A percentile compares a stretch with the other conserved stretches of the same genome.
phyloP scores from a whole-genome alignment of 2,797 vertebrate genomes.

The Tympanoctomys barrerae region DNA sequence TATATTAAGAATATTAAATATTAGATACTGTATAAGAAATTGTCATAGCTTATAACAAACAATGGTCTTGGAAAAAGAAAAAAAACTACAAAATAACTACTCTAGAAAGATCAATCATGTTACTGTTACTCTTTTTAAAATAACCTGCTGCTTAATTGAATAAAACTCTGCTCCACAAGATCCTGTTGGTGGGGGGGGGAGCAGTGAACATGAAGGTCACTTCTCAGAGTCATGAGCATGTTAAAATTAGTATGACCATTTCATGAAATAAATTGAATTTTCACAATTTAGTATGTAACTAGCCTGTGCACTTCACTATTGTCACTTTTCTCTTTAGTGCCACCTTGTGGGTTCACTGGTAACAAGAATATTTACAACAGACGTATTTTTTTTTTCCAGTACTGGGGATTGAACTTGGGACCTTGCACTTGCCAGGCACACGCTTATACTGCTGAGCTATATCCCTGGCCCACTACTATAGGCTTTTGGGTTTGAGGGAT shows the following conservation, averaged over 20 bases:
- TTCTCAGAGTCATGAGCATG: neutral
- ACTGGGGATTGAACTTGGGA: too few species aligned
- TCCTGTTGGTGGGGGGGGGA: neutral
- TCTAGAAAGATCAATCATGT: neutral
- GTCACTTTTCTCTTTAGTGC: conserved; percentile 90
- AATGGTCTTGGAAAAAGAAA: neutral
- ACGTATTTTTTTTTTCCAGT: neutral
- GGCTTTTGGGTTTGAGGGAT: neutral
- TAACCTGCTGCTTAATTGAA: conserved; percentile 32
- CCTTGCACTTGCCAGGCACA: too few species aligned
- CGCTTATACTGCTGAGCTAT: too few species aligned
- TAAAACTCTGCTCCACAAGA: conserved; percentile 14
- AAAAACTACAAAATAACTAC: neutral
- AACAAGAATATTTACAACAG: conserved; percentile 73
- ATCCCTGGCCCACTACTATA: neutral
- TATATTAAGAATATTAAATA: neutral
- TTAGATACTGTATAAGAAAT: neutral
- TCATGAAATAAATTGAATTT: conserved; percentile 77
- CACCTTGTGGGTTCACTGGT: conserved; percentile 89
- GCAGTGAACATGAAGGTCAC: neutral
- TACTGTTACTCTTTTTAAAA: conserved; percentile 48
- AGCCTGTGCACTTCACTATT: conserved; percentile 84
- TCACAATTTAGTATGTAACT: conserved; percentile 83
- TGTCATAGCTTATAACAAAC: neutral
- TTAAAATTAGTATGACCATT: conserved; percentile 14